Conservation (phyloP, 2,113 vertebrate species). For the Clarias magur region DNA sequence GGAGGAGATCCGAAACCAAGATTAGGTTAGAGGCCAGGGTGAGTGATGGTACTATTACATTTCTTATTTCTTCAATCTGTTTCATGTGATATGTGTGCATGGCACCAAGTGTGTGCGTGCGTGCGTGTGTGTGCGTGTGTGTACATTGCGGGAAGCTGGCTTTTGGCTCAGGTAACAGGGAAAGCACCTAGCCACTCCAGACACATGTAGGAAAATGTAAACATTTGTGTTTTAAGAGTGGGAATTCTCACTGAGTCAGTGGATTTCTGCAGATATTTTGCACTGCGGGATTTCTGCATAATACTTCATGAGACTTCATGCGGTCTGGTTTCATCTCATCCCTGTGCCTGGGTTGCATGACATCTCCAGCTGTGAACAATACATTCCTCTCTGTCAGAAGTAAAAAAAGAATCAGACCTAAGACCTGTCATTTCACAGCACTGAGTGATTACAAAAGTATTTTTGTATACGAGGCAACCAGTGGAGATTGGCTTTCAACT, state of each 20-base stretch:
- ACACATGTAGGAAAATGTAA: background rate
- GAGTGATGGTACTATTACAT: background rate
- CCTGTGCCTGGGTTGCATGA: slow-evolving; percentile 32
- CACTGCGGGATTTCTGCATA: background rate
- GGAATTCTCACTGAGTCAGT: background rate
- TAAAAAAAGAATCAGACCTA: slow-evolving; percentile 19
- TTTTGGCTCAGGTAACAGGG: background rate
- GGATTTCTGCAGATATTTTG: slow-evolving; percentile 17
- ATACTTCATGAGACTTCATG: background rate
- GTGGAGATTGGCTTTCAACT: slow-evolving; percentile 34
- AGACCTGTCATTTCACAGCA: slow-evolving; percentile 41
- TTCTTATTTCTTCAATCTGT: slow-evolving; percentile 4
- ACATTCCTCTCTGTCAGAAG: slow-evolving; percentile 35
- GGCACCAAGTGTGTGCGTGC: background rate
- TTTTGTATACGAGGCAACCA: slow-evolving; percentile 25
- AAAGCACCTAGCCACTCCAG: background rate
- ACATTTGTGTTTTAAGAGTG: background rate
- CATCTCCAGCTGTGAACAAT: slow-evolving; percentile 42
- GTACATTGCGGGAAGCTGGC: background rate
- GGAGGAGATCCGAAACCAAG: background rate
- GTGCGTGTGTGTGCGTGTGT: background rate
- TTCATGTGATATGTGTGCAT: background rate
- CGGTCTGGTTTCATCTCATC: slow-evolving; percentile 10
- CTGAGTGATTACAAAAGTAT: slow-evolving; percentile 39
- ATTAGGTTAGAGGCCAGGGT: slow-evolving; percentile 7